A percentile compares a stretch with the other conserved stretches of the same genome.
Evolutionary conservation across 2,113 vertebrate genomes (phyloP).

Genomic region (Sus scrofa): DNA sequence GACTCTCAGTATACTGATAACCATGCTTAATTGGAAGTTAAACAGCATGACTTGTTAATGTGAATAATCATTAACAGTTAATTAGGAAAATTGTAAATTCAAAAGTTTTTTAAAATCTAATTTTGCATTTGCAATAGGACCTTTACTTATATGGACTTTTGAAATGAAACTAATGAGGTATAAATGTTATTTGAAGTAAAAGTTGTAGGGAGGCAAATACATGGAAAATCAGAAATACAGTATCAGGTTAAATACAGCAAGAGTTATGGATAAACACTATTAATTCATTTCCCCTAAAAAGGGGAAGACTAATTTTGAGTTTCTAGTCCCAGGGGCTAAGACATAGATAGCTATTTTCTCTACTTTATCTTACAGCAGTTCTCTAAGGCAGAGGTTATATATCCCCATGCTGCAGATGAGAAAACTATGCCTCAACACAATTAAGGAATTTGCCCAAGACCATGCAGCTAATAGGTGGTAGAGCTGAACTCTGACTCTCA

Average conservation of each 20-base stretch:
- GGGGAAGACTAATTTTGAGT: slow-evolving; percentile 10
- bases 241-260: slow-evolving; percentile 9
- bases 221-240: slow-evolving; percentile 38
- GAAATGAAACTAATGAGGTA: slow-evolving; percentile 42
- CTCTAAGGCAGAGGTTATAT: not conserved
- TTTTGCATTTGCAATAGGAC: slow-evolving; percentile 44
- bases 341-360: not conserved
- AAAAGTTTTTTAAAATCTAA: not conserved
- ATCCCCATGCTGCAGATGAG: not conserved
- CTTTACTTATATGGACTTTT: not conserved
- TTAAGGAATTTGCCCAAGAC: slow-evolving; percentile 4
- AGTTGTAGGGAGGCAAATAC: slow-evolving; percentile 28
- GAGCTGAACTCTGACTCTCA: not conserved
- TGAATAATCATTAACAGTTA: slow-evolving; percentile 2
- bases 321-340: not conserved
- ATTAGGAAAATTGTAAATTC: slow-evolving; percentile 47
- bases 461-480: not conserved
- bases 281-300: slow-evolving; percentile 13
- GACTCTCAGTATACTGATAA: not conserved
- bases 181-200: slow-evolving; percentile 50
- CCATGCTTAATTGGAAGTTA: slow-evolving; percentile 40
- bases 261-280: not conserved
- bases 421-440: not conserved
- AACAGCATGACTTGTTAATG: slow-evolving; percentile 27
- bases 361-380: not conserved